These are phyloP conservation scores for Stylophora pistillata DNA, from an alignment of 64 coral and sea anemone genomes.

Conservation along the genomic window DNA sequence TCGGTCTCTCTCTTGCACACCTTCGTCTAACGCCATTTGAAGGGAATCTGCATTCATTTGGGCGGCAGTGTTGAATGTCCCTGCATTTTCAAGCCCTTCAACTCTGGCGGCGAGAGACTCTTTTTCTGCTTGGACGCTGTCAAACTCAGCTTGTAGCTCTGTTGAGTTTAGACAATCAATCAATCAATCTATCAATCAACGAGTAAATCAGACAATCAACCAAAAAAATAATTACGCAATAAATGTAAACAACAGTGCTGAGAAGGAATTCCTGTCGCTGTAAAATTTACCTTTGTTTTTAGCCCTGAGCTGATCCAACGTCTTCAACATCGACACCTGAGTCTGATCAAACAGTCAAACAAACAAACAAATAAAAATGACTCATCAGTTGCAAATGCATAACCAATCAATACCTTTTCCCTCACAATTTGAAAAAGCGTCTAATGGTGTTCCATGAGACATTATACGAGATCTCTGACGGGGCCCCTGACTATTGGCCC, in stretches of 20 bases:
- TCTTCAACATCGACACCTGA: not conserved
- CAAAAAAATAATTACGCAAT: too few relatives aligned
- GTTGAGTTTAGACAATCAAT: not conserved
- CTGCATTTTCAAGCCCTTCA: conserved; percentile 5
- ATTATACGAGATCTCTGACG: too few relatives aligned
- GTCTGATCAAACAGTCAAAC: not conserved
- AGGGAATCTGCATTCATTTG: not conserved
- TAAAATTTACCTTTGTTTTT: conserved; percentile 24
- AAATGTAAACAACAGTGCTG: too few relatives aligned
- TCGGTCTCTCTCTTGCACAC: not conserved
- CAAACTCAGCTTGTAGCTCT: conserved; percentile 34
- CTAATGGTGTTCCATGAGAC: too few relatives aligned
- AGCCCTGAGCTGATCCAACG: not conserved
- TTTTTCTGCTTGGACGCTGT: conserved; percentile 24
- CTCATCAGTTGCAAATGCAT: too few relatives aligned
- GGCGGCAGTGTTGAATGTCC: not conserved
- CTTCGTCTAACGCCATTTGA: conserved; percentile 12
- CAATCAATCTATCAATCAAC: too few relatives aligned
- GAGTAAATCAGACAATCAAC: too few relatives aligned
- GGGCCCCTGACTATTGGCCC: too few relatives aligned
- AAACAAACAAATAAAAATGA: not conserved
- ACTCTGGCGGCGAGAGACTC: conserved; percentile 5
- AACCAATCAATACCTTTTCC: not conserved
- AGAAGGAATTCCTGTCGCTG: too few relatives aligned
- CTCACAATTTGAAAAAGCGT: too few relatives aligned